Evolutionary conservation across 2,113 vertebrate species (phyloP).

Genomic region (Pteropus alecto): DNA sequence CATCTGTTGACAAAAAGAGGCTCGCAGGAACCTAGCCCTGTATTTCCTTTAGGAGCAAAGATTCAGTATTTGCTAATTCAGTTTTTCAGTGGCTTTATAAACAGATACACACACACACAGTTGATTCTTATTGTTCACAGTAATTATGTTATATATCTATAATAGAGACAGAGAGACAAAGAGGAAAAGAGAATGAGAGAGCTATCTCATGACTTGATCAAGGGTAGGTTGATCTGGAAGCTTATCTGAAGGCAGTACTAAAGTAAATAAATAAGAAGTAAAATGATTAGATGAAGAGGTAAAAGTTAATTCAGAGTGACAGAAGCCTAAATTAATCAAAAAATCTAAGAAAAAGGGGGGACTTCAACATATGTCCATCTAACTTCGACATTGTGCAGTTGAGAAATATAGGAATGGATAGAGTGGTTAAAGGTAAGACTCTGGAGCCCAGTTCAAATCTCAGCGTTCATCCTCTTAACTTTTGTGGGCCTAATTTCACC

Average conservation of each 20-base stretch:
- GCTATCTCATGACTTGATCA: neutral
- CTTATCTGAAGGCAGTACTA: neutral
- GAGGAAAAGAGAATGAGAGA: neutral
- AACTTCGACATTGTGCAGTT: neutral
- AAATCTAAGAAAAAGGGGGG: neutral
- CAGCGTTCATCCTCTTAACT: neutral
- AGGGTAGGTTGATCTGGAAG: neutral
- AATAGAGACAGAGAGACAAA: neutral
- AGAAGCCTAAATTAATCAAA: neutral
- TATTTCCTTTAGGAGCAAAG: neutral
- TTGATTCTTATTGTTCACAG: neutral
- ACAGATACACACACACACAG: neutral
- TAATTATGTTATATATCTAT: neutral
- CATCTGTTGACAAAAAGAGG: neutral
- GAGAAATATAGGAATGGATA: neutral
- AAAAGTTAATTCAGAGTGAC: neutral
- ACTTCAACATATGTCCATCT: neutral
- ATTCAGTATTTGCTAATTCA: slow-evolving; percentile 2
- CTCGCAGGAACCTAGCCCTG: neutral
- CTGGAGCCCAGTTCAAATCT: neutral
- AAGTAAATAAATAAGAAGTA: slow-evolving; percentile 26
- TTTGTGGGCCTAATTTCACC: neutral
- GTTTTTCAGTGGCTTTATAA: neutral
- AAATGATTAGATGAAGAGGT: neutral
- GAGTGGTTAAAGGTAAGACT: neutral